Evolutionary conservation across 1,140 invertebrate species (phyloP).

Genomic region (Dendroctonus valens): DNA sequence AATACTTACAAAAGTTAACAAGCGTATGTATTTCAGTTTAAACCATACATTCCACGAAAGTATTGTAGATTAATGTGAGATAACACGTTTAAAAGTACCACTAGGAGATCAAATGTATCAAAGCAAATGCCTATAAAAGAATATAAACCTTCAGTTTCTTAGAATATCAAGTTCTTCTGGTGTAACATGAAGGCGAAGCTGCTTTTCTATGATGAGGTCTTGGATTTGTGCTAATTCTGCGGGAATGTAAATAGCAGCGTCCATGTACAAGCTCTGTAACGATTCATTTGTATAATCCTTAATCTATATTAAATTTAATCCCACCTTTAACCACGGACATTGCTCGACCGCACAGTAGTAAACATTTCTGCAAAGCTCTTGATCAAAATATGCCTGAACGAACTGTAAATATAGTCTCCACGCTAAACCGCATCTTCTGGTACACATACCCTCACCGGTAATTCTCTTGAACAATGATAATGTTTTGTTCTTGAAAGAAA

Average conservation of each 20-base stretch:
- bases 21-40: no score
- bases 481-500: constrained; percentile 45
- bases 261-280: constrained; percentile 55
- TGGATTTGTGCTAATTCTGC: constrained; percentile 61
- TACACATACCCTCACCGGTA: constrained; percentile 47
- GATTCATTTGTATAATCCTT: no score
- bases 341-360: constrained; percentile 59
- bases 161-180: constrained; percentile 69
- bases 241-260: constrained; percentile 54
- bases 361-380: constrained; percentile 48
- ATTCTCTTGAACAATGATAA: constrained; percentile 46
- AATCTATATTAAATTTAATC: neutral
- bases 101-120: no score
- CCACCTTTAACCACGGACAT: constrained; percentile 69
- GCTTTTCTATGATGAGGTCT: constrained; percentile 69
- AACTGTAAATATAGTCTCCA: constrained; percentile 61
- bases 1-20: no score
- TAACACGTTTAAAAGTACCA: no score
- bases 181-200: constrained; percentile 65
- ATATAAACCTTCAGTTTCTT: constrained; percentile 43
- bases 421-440: constrained; percentile 55
- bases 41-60: no score
- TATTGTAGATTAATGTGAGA: no score
- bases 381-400: constrained; percentile 45
- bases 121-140: no score